These are phyloP conservation scores for Amblyraja radiata DNA, from an alignment of 2,797 vertebrate genomes.

Conservation along the genomic window DNA sequence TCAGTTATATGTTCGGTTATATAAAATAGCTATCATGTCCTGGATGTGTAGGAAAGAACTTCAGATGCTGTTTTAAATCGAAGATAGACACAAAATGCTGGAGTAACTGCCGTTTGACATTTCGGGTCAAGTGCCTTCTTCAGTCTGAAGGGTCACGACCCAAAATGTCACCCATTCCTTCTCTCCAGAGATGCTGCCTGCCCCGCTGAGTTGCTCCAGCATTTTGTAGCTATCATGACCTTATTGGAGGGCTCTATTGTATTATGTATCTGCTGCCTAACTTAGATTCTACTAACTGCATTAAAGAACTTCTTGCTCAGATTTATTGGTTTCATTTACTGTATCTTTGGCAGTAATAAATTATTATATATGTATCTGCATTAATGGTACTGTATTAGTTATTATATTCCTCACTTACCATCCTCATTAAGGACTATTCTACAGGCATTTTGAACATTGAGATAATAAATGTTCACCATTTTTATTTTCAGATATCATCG, in stretches of 20 bases:
- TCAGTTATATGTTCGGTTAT: not conserved
- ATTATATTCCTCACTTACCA: not conserved
- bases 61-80: too few relatives aligned
- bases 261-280: not conserved
- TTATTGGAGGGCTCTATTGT: too few relatives aligned
- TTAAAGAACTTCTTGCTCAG: not conserved
- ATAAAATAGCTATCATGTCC: not conserved
- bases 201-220: too few relatives aligned
- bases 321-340: not conserved
- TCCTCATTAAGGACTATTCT: not conserved
- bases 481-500: not conserved
- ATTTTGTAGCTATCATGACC: too few relatives aligned
- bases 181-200: too few relatives aligned
- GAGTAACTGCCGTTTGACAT: too few relatives aligned
- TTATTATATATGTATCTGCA: not conserved
- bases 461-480: not conserved
- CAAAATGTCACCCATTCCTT: too few relatives aligned
- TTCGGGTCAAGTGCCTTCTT: too few relatives aligned
- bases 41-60: not conserved
- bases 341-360: not conserved
- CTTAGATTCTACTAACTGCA: not conserved
- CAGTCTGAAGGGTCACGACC: too few relatives aligned
- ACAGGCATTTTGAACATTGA: not conserved
- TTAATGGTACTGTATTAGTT: not conserved
- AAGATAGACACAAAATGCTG: too few relatives aligned